Percentiles rank a stretch among this genome's conserved stretches.
Evolutionary conservation across 1,140 invertebrate genomes (phyloP).

Genomic region (Microplitis demolitor): DNA sequence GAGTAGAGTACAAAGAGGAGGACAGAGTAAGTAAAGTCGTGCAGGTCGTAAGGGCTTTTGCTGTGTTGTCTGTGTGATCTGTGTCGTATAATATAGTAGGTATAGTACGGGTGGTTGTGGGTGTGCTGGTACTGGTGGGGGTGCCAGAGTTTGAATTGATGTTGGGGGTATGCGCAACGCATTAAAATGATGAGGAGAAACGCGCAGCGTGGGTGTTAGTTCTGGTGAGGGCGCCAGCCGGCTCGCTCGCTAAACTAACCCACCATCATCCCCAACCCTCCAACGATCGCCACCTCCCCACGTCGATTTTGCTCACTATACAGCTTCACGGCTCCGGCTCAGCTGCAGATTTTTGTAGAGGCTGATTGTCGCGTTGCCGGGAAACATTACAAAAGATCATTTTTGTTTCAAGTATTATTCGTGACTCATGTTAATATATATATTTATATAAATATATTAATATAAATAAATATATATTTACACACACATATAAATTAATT

Average conservation of each 20-base stretch:
- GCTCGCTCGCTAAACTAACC: constrained; percentile 54
- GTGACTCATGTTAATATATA: not conserved
- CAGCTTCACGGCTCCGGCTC: constrained; percentile 16
- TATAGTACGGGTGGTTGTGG: not conserved
- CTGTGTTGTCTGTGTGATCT: not conserved
- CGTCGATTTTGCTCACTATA: constrained; percentile 8
- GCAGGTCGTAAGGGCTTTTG: not conserved
- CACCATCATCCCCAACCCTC: constrained; percentile 34
- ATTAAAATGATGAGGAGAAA: constrained; percentile 45
- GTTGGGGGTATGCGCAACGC: constrained; percentile 49
- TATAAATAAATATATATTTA: too few relatives aligned
- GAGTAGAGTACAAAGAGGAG: not conserved
- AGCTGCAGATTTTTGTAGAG: constrained; percentile 6
- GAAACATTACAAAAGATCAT: not conserved
- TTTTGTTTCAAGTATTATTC: not conserved
- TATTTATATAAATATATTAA: too few relatives aligned
- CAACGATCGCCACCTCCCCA: constrained; percentile 14
- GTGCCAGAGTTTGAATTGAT: not conserved
- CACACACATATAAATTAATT: too few relatives aligned
- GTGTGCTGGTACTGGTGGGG: constrained; percentile 1
- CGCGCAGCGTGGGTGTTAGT: constrained; percentile 60
- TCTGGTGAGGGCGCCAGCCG: constrained; percentile 59
- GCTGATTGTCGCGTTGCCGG: constrained; percentile 15
- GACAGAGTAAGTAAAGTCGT: not conserved
- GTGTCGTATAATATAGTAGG: not conserved